phyloP scores from a whole-genome alignment of 2,888 invertebrate genomes.

The Acrobasis repandana region DNA sequence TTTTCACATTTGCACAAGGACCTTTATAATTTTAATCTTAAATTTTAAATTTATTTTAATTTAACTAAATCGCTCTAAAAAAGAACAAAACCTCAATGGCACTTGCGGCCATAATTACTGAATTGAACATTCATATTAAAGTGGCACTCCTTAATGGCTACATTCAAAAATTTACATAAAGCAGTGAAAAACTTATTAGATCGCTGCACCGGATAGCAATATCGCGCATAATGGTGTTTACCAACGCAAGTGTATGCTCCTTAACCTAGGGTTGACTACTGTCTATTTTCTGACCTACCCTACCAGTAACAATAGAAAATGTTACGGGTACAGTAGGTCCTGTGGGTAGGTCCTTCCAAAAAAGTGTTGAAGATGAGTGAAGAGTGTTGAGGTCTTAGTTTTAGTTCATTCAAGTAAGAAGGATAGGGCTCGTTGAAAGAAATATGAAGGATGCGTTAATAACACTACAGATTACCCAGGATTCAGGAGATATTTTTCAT shows the following conservation, averaged over 20 bases:
- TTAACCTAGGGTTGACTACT: slow-evolving; percentile 32
- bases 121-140: slow-evolving; percentile 16
- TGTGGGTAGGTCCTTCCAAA: too few relatives aligned
- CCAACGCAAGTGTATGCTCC: slow-evolving; percentile 55
- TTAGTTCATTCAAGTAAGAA: too few relatives aligned
- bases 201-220: slow-evolving; percentile 48
- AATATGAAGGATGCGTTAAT: too few relatives aligned
- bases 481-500: too few relatives aligned
- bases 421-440: too few relatives aligned
- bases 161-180: slow-evolving; percentile 32
- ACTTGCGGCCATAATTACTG: not conserved
- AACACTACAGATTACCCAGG: too few relatives aligned
- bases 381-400: too few relatives aligned
- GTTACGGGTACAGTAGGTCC: too few relatives aligned
- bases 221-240: slow-evolving; percentile 51
- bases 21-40: too few relatives aligned
- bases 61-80: not conserved
- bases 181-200: slow-evolving; percentile 39
- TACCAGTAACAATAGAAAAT: not conserved
- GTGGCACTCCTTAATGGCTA: slow-evolving; percentile 22
- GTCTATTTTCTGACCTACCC: not conserved
- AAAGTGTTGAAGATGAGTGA: too few relatives aligned
- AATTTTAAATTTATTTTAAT: not conserved
- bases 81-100: not conserved
- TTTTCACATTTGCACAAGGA: too few relatives aligned